A percentile compares a stretch with the other conserved stretches of the same genome.
Evolutionary conservation across 2,113 vertebrate species (phyloP).

Genomic region (Benitochromis conjunctus): DNA sequence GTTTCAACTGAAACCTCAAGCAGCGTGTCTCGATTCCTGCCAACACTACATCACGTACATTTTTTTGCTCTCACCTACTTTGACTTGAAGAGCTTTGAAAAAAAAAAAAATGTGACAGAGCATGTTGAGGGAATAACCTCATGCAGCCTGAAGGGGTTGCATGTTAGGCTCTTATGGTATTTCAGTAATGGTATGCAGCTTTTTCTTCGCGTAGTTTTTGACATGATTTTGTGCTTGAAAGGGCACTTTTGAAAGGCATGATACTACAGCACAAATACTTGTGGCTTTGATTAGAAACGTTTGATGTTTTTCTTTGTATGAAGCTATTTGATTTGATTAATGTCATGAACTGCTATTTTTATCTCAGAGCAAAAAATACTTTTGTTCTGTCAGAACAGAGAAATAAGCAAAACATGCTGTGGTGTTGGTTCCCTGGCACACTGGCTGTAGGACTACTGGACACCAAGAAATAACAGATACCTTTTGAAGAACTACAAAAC

Average conservation of each 20-base stretch:
- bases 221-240: neutral
- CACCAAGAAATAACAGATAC: neutral
- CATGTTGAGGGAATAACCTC: neutral
- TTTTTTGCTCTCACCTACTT: neutral
- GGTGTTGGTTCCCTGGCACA: neutral
- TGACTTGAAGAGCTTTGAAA: conserved; percentile 13
- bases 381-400: neutral
- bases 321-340: neutral
- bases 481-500: neutral
- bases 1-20: conserved; percentile 1
- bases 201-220: neutral
- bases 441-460: neutral
- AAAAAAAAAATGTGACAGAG: neutral
- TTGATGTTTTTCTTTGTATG: neutral
- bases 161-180: neutral
- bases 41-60: neutral
- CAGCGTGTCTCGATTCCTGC: neutral
- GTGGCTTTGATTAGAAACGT: neutral
- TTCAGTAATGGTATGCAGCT: neutral
- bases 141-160: neutral
- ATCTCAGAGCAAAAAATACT: neutral
- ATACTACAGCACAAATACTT: neutral
- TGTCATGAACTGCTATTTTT: neutral
- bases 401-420: neutral
- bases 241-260: neutral